phyloP scores from a whole-genome alignment of 2,113 vertebrate species.

The Stomatorhinus ivindoensis region DNA sequence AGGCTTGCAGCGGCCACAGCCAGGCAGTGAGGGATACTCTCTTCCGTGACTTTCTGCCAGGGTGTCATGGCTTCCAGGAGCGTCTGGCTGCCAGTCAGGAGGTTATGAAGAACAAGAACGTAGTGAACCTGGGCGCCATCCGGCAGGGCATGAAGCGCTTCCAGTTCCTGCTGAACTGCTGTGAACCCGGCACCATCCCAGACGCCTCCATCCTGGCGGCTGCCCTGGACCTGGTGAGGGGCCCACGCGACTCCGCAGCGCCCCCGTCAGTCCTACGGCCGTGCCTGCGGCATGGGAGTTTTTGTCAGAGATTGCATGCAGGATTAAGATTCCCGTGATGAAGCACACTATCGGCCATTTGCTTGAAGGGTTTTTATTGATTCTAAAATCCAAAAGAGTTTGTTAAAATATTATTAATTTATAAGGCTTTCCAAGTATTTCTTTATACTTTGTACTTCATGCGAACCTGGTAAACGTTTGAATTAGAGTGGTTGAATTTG shows the following conservation, averaged over 20 bases:
- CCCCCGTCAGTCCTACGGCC: not conserved
- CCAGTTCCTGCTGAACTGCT: conserved; percentile 96
- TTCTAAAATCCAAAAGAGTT: not conserved
- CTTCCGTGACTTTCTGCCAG: conserved; percentile 52
- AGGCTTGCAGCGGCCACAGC: not conserved
- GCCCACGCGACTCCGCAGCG: not conserved
- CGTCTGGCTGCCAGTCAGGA: conserved; percentile 82
- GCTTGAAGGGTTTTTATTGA: not conserved
- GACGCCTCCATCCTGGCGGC: conserved; percentile 95
- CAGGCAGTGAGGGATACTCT: conserved; percentile 21
- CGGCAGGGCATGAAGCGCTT: conserved; percentile 98
- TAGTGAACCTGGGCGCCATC: conserved; percentile 93
- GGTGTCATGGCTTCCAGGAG: conserved; percentile 90
- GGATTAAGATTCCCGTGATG: not conserved
- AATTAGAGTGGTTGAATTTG: not conserved
- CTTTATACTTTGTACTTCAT: not conserved
- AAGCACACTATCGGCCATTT: not conserved
- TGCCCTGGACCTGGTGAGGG: conserved; percentile 85
- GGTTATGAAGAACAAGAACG: conserved; percentile 87
- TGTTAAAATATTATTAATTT: not conserved
- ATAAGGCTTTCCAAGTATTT: not conserved
- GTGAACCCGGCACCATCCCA: conserved; percentile 92
- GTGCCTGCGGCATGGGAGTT: not conserved
- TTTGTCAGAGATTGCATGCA: not conserved
- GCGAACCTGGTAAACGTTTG: not conserved